Base-by-base conservation (phyloP, 2,888 invertebrate genomes). In the Polyploca ridens region DNA sequence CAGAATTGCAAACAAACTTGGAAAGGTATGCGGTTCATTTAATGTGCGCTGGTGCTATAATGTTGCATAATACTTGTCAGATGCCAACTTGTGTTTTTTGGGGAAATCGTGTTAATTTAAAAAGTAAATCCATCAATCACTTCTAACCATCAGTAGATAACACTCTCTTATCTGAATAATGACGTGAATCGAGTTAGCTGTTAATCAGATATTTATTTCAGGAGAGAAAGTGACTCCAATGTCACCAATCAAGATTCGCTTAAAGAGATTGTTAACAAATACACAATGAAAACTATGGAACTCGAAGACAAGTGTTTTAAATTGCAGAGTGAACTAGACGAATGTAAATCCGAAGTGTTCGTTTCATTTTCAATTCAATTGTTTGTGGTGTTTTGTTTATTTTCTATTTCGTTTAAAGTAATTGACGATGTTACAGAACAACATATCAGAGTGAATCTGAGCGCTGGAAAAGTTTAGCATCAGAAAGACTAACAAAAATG, bases 391-490 rank as follows among this genome's bases (percentile, higher is more conserved):
- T 10, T 33, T 49, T 33, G 7, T 63, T 13, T 57, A 64, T 64
- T 14, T 33, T 7, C 44, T 58, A 33, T 58, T 35, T 49, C 27
- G 10, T 27, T 57, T 0, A 62, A 16, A 41, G n/a, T 13, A 41
- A 41, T 41, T 41, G 13, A 41, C 4, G 16, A 19, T 68, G 5
- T 83, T 84, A 19, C 69, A 94, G 93, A 72, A 76, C 71, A 62
- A 85, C 82, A 5, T 87, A 85, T 72, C 86, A 88, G 78, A 86
- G 87, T 77, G 94, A 94, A 82, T 76, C 90, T 54, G 87, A 89
- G 59, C 93, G 96, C 54, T 97, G 97, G 97, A 95, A 96, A 80
- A 90, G 91, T 60, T 90, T 96, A 71, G 96, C 97, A 6, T 93
- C 95, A 64, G 96, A 96, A 82, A 93, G 96, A 77, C 86, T 96